These are phyloP conservation scores for Arvicola amphibius DNA, from an alignment of 2,797 vertebrate genomes.

Conservation along the genomic window DNA sequence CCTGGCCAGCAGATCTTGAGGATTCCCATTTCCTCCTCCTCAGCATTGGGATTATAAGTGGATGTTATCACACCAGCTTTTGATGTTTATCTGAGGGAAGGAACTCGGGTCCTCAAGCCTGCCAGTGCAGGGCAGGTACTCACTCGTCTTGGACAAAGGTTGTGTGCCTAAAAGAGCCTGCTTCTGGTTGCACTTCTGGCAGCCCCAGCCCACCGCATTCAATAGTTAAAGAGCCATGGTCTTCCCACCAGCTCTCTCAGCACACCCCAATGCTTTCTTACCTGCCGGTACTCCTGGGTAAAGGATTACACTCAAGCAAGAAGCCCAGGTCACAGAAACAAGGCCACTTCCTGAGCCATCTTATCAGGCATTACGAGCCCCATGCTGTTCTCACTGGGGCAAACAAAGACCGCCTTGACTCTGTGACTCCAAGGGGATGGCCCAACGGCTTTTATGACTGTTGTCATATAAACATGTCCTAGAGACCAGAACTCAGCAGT, in stretches of 20 bases:
- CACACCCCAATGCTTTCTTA: background rate
- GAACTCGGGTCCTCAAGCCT: background rate
- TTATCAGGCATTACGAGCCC: background rate
- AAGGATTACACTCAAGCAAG: conserved; percentile 27
- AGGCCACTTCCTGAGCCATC: conserved; percentile 8
- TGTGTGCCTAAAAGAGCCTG: conserved; percentile 5
- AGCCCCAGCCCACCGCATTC: background rate
- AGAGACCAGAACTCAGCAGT: background rate
- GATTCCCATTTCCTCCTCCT: background rate
- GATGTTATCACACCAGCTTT: too few species aligned
- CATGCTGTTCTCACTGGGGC: background rate
- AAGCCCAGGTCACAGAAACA: conserved; percentile 61
- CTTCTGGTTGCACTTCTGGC: conserved; percentile 61
- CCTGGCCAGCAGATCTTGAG: background rate
- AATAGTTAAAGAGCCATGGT: background rate
- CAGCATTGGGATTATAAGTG: background rate
- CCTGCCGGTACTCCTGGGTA: conserved; percentile 41
- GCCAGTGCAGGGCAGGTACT: conserved; percentile 4
- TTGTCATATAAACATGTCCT: conserved; percentile 28
- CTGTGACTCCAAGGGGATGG: background rate
- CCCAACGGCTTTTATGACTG: background rate
- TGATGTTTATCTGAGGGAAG: background rate
- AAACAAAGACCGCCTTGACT: conserved; percentile 35
- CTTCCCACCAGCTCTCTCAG: background rate
- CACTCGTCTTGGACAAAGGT: conserved; percentile 39